Percentiles rank a stretch among this genome's conserved stretches.
phyloP scores from a whole-genome alignment of 2,113 vertebrate genomes.

The Barbus barbus region DNA sequence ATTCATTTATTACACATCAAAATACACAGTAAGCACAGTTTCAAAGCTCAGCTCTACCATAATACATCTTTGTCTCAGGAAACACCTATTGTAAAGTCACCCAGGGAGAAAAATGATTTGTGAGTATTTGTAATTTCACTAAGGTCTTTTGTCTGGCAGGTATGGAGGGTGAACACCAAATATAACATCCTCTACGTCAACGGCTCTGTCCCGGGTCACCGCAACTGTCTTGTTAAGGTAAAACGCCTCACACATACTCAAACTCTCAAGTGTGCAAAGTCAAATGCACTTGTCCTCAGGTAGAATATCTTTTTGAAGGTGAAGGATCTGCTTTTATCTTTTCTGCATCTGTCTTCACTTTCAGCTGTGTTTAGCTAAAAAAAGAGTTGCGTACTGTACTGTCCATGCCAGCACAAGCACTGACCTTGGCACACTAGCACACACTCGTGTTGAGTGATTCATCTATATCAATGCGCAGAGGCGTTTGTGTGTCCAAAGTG shows the following conservation, averaged over 20 bases:
- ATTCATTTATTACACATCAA: background rate
- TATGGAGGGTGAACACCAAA: slow-evolving; percentile 95
- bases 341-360: slow-evolving; percentile 9
- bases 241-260: slow-evolving; percentile 40
- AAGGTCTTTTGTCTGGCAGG: slow-evolving; percentile 70
- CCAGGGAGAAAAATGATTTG: background rate
- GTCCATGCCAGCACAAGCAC: slow-evolving; percentile 20
- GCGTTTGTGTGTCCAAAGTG: background rate
- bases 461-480: slow-evolving; percentile 7
- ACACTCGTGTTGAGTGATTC: background rate
- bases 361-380: slow-evolving; percentile 34
- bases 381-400: background rate
- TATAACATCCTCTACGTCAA: slow-evolving; percentile 89
- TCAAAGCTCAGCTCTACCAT: background rate
- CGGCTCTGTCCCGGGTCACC: slow-evolving; percentile 92
- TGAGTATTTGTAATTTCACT: background rate
- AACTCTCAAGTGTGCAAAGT: slow-evolving; percentile 4
- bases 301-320: background rate
- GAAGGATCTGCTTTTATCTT: background rate
- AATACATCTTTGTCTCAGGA: too few relatives aligned
- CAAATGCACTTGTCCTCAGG: background rate
- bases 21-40: background rate
- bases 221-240: slow-evolving; percentile 94
- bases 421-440: slow-evolving; percentile 15
- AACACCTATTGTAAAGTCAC: background rate